Conservation (phyloP, 2,888 invertebrate genomes). For the Itoplectis maculator region DNA sequence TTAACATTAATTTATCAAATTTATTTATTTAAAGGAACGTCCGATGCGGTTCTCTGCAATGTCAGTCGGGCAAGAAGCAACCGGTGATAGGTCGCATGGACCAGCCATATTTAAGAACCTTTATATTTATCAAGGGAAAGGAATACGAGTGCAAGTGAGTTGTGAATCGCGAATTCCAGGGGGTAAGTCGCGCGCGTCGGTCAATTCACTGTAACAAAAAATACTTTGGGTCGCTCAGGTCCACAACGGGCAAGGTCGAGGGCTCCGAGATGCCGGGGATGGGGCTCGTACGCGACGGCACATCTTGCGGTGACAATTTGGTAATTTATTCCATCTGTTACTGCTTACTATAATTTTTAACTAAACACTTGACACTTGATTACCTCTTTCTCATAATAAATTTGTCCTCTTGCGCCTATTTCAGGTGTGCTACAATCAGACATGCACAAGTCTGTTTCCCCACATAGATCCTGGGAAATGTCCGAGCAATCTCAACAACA, state of each 20-base stretch:
- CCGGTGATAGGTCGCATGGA: conserved; percentile 93
- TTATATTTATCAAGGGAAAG: conserved; percentile 94
- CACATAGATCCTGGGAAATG: conserved; percentile 95
- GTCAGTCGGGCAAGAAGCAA: conserved; percentile 93
- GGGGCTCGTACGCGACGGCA: conserved; percentile 97
- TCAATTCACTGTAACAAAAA: conserved; percentile 4
- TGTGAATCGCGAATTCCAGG: conserved; percentile 20
- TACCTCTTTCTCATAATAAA: neutral
- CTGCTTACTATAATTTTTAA: neutral
- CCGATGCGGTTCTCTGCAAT: conserved; percentile 97
- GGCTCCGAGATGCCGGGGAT: conserved; percentile 90
- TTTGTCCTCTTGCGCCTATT: conserved; percentile 66
- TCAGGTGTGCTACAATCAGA: conserved; percentile 95
- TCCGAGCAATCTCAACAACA: conserved; percentile 94
- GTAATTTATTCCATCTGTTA: conserved; percentile 82
- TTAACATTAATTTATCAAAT: too few relatives aligned
- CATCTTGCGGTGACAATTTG: conserved; percentile 96
- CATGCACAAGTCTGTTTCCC: conserved; percentile 94
- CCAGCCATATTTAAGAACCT: conserved; percentile 94
- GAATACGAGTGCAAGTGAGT: conserved; percentile 99
- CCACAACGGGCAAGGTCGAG: conserved; percentile 90
- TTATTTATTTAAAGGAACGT: conserved; percentile 90
- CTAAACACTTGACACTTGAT: neutral
- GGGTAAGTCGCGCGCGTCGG: neutral
- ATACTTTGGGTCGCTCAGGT: conserved; percentile 85